Percentiles rank a stretch among this genome's conserved stretches.
phyloP scores from a whole-genome alignment of 2,888 invertebrate species.

The Cephus runcator region DNA sequence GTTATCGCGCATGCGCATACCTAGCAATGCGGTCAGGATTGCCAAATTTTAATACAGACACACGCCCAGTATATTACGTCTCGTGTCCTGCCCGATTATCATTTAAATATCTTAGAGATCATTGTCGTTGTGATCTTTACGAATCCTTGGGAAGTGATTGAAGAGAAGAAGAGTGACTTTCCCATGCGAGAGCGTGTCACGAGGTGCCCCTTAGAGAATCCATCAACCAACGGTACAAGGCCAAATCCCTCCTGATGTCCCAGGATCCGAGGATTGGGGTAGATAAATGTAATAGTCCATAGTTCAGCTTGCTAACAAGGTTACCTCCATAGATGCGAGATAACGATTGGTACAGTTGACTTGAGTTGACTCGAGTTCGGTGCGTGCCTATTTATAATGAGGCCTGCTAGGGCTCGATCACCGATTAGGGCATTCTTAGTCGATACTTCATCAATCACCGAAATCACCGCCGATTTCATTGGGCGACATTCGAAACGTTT shows the following conservation, averaged over 20 bases:
- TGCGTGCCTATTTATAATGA: conserved; percentile 46
- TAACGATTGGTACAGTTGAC: conserved; percentile 32
- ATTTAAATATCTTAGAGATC: neutral
- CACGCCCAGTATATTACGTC: neutral
- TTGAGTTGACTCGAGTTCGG: conserved; percentile 19
- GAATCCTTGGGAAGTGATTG: neutral
- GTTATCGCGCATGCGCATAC: conserved; percentile 1
- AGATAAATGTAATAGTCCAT: conserved; percentile 56
- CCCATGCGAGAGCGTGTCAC: conserved; percentile 40
- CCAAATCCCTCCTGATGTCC: conserved; percentile 36
- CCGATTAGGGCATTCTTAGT: conserved; percentile 59
- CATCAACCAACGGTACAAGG: conserved; percentile 46
- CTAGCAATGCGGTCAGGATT: neutral
- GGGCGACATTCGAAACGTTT: neutral
- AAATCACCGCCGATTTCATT: conserved; percentile 22
- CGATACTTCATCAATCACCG: conserved; percentile 57
- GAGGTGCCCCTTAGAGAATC: conserved; percentile 41
- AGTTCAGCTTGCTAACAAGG: conserved; percentile 58
- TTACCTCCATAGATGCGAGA: conserved; percentile 50
- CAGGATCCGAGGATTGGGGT: conserved; percentile 43
- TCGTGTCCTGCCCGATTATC: neutral
- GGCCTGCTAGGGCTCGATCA: conserved; percentile 51
- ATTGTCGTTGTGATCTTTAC: neutral
- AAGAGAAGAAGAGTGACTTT: conserved; percentile 10
- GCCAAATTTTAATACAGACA: neutral